Percentiles rank a stretch among this genome's conserved stretches.
phyloP scores from a whole-genome alignment of 2,797 vertebrate species.

The Distichodus sexfasciatus region DNA sequence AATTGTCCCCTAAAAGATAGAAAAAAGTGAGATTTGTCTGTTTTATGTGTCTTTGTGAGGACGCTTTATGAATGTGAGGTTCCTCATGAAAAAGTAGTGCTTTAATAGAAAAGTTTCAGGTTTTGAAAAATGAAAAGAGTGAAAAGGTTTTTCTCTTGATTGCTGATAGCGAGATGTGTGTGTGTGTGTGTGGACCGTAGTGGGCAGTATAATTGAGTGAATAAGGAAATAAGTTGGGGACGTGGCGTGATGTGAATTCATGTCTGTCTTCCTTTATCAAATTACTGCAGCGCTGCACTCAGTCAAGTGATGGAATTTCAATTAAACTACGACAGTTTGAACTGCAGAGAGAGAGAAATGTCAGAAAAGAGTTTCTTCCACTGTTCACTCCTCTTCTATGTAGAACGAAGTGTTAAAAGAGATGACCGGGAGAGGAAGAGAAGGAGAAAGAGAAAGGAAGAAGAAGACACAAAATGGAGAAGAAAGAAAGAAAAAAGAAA shows the following conservation, averaged over 20 bases:
- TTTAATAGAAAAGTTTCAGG: no score
- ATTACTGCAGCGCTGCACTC: not conserved
- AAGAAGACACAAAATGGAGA: not conserved
- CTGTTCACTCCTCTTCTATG: no score
- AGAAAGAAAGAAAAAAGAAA: not conserved
- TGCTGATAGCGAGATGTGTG: not conserved
- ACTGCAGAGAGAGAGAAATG: not conserved
- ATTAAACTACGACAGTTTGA: slow-evolving; percentile 17
- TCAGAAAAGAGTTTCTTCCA: no score
- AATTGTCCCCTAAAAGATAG: no score
- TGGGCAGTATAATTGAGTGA: slow-evolving; percentile 25
- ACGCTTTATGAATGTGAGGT: no score
- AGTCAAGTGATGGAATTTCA: slow-evolving; percentile 28
- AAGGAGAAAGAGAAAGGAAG: not conserved
- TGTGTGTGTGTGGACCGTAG: not conserved
- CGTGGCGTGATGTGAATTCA: slow-evolving; percentile 15
- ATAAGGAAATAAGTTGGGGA: slow-evolving; percentile 23
- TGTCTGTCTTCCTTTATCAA: slow-evolving; percentile 20
- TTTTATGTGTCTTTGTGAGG: no score
- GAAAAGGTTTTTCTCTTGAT: no score
- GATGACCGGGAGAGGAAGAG: not conserved
- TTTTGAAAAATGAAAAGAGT: no score
- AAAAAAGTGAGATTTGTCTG: no score
- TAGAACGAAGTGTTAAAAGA: no score
- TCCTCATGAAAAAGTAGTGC: no score